phyloP scores from a whole-genome alignment of 2,888 invertebrate genomes.

The Timandra comae region DNA sequence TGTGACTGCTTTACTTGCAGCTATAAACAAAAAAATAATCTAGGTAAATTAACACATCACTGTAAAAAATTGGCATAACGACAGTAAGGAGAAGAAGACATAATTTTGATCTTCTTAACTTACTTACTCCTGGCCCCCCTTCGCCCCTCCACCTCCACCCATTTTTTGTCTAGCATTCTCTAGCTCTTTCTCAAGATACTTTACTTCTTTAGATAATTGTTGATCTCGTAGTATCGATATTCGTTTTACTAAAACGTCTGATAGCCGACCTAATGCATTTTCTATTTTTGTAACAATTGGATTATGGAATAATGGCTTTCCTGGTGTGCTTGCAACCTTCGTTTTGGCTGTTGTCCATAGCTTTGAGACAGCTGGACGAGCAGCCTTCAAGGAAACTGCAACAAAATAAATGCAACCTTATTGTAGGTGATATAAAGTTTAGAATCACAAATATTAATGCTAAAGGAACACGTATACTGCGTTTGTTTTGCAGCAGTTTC shows the following conservation, averaged over 20 bases:
- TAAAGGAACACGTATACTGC: slow-evolving; percentile 16
- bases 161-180: slow-evolving; percentile 38
- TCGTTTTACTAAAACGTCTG: slow-evolving; percentile 28
- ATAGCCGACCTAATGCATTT: slow-evolving; percentile 23
- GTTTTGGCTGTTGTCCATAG: slow-evolving; percentile 43
- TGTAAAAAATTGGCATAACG: neutral
- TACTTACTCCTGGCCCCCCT: too few relatives aligned
- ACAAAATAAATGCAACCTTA: slow-evolving; percentile 44
- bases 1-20: slow-evolving; percentile 30
- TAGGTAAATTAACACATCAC: neutral
- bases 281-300: slow-evolving; percentile 40
- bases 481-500: slow-evolving; percentile 59
- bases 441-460: slow-evolving; percentile 6
- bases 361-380: slow-evolving; percentile 41
- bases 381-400: slow-evolving; percentile 58
- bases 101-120: too few relatives aligned
- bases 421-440: slow-evolving; percentile 2
- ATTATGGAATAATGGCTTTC: slow-evolving; percentile 41
- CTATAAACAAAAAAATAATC: slow-evolving; percentile 45
- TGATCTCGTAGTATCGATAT: slow-evolving; percentile 34
- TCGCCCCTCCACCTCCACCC: too few relatives aligned
- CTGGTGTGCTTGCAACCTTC: slow-evolving; percentile 31
- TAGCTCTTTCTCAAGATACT: slow-evolving; percentile 50
- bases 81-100: neutral
- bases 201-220: slow-evolving; percentile 40